Conservation (phyloP, 37 sponge, comb jelly and placozoan species). For the Oscarella lobularis region DNA sequence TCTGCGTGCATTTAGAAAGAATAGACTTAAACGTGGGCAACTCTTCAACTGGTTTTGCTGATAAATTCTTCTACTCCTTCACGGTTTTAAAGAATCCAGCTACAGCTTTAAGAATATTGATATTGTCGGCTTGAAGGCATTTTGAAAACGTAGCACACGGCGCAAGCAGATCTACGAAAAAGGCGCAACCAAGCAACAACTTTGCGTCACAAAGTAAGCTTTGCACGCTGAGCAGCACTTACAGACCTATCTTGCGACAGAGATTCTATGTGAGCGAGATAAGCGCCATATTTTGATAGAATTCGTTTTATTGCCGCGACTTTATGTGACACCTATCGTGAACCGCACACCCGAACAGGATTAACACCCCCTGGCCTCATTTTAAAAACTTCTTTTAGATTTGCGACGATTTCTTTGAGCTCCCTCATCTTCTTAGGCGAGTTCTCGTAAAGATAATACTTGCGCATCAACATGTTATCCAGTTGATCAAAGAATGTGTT, state of each 20-base stretch:
- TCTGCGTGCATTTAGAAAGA: too few species aligned
- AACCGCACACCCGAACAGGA: conserved; percentile 31
- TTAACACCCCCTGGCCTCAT: conserved; percentile 16
- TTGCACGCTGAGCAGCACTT: conserved; percentile 35
- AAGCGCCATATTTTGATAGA: conserved; percentile 59
- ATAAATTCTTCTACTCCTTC: too few species aligned
- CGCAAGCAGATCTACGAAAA: conserved; percentile 41
- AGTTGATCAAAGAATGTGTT: not conserved
- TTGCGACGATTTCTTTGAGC: conserved; percentile 21
- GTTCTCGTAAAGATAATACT: conserved; percentile 46
- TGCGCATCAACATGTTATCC: conserved; percentile 16
- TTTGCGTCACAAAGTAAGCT: conserved; percentile 48
- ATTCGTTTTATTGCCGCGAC: conserved; percentile 48
- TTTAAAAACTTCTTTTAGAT: conserved; percentile 28
- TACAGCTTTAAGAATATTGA: conserved; percentile 38
- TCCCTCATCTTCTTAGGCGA: conserved; percentile 28
- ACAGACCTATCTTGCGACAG: conserved; percentile 33
- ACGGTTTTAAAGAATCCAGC: conserved; percentile 32
- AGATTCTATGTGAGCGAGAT: conserved; percentile 36
- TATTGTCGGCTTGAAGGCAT: conserved; percentile 31
- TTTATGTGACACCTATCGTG: conserved; percentile 40
- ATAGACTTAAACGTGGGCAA: too few species aligned
- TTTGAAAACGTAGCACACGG: conserved; percentile 53
- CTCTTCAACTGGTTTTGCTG: too few species aligned
- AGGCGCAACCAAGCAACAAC: conserved; percentile 53